Evolutionary conservation across 92 coral and sea anemone species (phyloP).

Genomic region (Zoanthus gigantus): DNA sequence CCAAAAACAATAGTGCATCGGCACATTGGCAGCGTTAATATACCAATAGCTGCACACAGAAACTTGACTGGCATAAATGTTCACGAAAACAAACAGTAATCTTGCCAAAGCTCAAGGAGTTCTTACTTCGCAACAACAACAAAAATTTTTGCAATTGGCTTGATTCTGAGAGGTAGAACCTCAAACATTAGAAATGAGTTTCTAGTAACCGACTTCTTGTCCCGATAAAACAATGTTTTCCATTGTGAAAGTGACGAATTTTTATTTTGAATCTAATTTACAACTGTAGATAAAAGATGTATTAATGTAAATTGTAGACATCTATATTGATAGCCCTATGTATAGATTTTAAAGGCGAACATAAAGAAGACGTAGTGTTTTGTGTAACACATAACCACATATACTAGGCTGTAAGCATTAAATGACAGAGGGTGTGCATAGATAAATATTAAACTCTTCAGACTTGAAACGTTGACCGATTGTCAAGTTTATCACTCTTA

Average conservation of each 20-base stretch:
- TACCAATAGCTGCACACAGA: not conserved
- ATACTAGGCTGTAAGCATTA: too few relatives aligned
- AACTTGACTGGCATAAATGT: slow-evolving; percentile 14
- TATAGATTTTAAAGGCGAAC: not conserved
- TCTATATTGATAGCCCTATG: not conserved
- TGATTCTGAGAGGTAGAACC: not conserved
- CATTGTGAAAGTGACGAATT: not conserved
- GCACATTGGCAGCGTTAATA: not conserved
- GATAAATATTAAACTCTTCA: too few relatives aligned
- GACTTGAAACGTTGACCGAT: too few relatives aligned
- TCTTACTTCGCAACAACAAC: not conserved
- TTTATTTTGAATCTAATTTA: not conserved
- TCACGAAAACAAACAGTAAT: slow-evolving; percentile 34
- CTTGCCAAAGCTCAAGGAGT: not conserved
- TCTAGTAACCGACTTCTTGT: not conserved
- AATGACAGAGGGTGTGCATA: too few relatives aligned
- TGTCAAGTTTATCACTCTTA: too few relatives aligned
- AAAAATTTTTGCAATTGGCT: not conserved
- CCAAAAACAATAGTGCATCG: slow-evolving; percentile 15
- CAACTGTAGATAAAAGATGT: slow-evolving; percentile 26
- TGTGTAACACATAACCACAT: too few relatives aligned
- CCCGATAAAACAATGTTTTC: not conserved
- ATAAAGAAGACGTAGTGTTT: too few relatives aligned
- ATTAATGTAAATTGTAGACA: not conserved
- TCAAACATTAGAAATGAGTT: not conserved